A percentile compares a stretch with the other conserved stretches of the same genome.
Conservation (phyloP, 2,888 invertebrate genomes). For the Bimastos eiseni region DNA sequence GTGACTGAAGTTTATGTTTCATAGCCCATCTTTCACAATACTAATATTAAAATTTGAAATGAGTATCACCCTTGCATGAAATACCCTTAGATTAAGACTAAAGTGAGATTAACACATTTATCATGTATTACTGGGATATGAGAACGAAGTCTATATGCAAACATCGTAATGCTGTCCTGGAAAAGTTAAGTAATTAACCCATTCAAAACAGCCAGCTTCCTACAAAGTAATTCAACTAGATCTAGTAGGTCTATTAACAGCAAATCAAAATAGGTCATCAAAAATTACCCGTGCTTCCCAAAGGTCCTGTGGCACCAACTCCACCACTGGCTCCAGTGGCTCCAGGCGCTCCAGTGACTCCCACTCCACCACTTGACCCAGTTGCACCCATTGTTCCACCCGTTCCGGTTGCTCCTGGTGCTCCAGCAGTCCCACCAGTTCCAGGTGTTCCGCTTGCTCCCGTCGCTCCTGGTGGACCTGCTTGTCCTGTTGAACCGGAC, state of each 20-base stretch:
- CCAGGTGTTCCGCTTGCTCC: conserved; percentile 29
- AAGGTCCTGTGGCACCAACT: not conserved
- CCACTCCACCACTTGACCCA: conserved; percentile 24
- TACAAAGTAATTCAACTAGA: not conserved
- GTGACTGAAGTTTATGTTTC: too few relatives aligned
- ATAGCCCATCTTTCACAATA: too few relatives aligned
- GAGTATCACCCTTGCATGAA: not conserved
- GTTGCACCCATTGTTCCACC: conserved; percentile 27
- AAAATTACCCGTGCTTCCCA: not conserved
- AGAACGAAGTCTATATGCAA: not conserved
- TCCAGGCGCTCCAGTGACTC: conserved; percentile 24
- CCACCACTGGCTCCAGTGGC: conserved; percentile 16
- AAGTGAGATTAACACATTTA: not conserved
- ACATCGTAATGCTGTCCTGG: not conserved
- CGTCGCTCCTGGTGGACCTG: not conserved
- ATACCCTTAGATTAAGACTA: not conserved
- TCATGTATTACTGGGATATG: not conserved
- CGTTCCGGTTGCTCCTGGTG: conserved; percentile 27
- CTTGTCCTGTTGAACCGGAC: conserved; percentile 13
- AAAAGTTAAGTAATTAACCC: not conserved
- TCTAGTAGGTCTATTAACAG: not conserved
- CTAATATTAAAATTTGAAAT: too few relatives aligned
- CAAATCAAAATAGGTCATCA: not conserved
- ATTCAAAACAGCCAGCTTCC: not conserved
- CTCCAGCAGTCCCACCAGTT: conserved; percentile 26